A percentile compares a stretch with the other conserved stretches of the same genome.
These are phyloP conservation scores for Melieria crassipennis DNA, from an alignment of 2,888 invertebrate species.

Conservation along the genomic window DNA sequence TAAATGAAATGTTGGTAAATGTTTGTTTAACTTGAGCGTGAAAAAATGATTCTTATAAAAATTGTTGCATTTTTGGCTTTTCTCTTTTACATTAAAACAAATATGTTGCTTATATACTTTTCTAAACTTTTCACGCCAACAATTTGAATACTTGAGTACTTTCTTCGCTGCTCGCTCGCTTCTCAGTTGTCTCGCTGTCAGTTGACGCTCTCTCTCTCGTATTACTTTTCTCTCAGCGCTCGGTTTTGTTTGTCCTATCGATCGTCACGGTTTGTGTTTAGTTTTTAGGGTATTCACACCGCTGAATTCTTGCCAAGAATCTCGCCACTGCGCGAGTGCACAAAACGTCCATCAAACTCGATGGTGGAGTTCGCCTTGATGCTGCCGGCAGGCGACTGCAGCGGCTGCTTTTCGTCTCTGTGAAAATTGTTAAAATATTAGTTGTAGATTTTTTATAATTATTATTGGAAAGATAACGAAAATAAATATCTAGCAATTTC, in stretches of 20 bases:
- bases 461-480: neutral
- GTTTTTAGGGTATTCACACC: slow-evolving; percentile 66
- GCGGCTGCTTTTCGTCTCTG: slow-evolving; percentile 85
- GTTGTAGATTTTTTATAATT: too few species aligned
- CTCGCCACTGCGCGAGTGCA: slow-evolving; percentile 83
- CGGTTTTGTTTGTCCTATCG: neutral
- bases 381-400: slow-evolving; percentile 71
- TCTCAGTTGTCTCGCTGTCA: slow-evolving; percentile 2
- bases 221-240: neutral
- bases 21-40: slow-evolving; percentile 3
- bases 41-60: slow-evolving; percentile 13
- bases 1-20: neutral
- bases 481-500: neutral
- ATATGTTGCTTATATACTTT: neutral
- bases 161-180: slow-evolving; percentile 29
- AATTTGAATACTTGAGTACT: neutral
- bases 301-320: slow-evolving; percentile 92
- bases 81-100: slow-evolving; percentile 1
- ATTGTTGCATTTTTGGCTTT: neutral
- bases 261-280: neutral
- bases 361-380: slow-evolving; percentile 81
- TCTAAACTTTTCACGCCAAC: neutral
- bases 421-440: neutral
- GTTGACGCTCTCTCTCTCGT: neutral
- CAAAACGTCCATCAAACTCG: slow-evolving; percentile 84